Evolutionary conservation across 2,888 invertebrate species (phyloP), one percentile per base, ranked within the genome.

Genomic region (Scaptomyza cyrtandrae): DNA sequence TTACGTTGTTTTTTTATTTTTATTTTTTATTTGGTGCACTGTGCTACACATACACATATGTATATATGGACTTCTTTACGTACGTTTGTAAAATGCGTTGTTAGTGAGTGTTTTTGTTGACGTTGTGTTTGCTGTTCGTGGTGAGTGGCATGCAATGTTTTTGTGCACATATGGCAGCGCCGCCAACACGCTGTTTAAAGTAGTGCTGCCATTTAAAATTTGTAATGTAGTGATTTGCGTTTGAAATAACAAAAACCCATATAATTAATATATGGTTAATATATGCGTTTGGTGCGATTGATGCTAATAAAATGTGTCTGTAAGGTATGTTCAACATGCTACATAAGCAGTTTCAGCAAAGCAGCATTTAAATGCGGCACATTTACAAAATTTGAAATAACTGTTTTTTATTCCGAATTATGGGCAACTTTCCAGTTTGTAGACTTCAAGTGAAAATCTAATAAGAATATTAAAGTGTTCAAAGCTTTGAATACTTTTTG

Each of bases 71-170:
- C 19, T 19, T 19, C 19, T 77, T 43, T 63, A 49, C 46, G 31
- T 66, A 49, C 52, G 65, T 62, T 62, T 77, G 73, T 70, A 57
- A 70, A 54, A 44, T 58, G 52, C 52, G 52, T 53, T 56, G 44
- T 33, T 43, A 52, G 55, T 72, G 73, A 61, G 72, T 72, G 76
- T 75, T 77, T 77, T 75, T 72, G 75, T 75, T 77, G 77, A 77
- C 77, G 77, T 75, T 75, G 60, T 67, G 50, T n/a, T 14, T 55
- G 27, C 55, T 10, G 53, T 54, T 58, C 64, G 44, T 19, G 48
- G 78, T 16, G 75, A 75, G 78, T 77, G 72, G 67, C 54, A 50
- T 0, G 9, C n/a, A 43, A 41, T 16, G 11, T 44, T 45, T 7
- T 19, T 46, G 6, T 5, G 19, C 1, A 1, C 10, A 33, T 64